A percentile compares a stretch with the other conserved stretches of the same genome.
These are phyloP conservation scores for Prionace glauca DNA, from an alignment of 2,797 vertebrate genomes.

Conservation along the genomic window DNA sequence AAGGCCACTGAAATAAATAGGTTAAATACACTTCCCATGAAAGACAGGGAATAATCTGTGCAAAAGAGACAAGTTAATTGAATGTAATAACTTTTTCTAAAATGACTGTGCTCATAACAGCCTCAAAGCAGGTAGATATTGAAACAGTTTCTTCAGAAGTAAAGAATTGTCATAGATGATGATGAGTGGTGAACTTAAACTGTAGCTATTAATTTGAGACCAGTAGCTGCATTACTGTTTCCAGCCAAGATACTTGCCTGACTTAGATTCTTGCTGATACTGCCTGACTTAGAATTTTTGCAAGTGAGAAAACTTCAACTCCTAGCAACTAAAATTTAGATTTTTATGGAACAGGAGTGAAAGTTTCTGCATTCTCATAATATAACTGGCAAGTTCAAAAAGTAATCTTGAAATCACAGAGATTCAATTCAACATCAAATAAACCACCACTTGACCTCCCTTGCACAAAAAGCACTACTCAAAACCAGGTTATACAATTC, in stretches of 20 bases:
- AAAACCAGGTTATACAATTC: slow-evolving; percentile 2
- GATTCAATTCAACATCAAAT: neutral
- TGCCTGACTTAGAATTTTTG: neutral
- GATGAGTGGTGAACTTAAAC: neutral
- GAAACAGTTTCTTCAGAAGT: neutral
- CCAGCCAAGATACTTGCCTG: too few species aligned
- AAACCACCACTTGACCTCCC: neutral
- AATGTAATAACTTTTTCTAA: neutral
- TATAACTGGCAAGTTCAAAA: neutral
- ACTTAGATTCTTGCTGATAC: neutral
- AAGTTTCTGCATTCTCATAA: neutral
- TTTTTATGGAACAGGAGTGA: neutral
- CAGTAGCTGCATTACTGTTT: neutral
- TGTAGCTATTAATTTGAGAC: neutral
- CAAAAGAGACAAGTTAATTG: neutral
- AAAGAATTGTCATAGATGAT: neutral
- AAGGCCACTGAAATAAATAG: neutral
- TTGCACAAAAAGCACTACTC: neutral
- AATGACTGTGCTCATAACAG: neutral
- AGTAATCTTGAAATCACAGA: neutral
- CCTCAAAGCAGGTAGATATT: neutral
- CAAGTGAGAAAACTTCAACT: neutral
- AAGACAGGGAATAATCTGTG: neutral
- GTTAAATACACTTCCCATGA: neutral
- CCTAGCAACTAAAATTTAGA: neutral